Base-by-base conservation (phyloP, 2,797 vertebrate genomes). In the Rhinophrynus dorsalis region DNA sequence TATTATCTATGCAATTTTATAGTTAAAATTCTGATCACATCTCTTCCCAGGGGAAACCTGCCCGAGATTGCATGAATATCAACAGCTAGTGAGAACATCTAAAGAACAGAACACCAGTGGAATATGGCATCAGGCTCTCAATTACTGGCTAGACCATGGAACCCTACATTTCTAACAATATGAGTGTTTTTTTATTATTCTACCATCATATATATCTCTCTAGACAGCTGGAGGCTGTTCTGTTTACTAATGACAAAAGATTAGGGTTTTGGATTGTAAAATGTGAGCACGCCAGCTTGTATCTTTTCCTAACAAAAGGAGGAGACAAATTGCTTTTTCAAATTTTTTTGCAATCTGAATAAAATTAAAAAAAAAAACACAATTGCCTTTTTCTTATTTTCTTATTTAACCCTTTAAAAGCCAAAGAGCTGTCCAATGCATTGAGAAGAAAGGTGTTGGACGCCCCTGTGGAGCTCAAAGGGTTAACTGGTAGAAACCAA, bases 11-110 rank as follows among this genome's bases (percentile, higher is more conserved):
- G 38, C 44, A 45, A 51, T 30, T 13, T 2, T 52, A 12, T 47
- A 44, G 27, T 73, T 73, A 35, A 24, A 20, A 73, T 73, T 50
- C 69, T n/a, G 29, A 20, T 51, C 62, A 65, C 69, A 66, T 58
- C 61, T 37, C 30, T 66, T 21, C 62, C 62, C 47, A 50, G 30
- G 54, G 47, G 55, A 58, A 66, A 37, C 45, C 54, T 58, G 59
- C 62, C 62, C 69, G 7, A 55, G 18, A 35, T 44, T 59, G 54
- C 44, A 59, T 73, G 54, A 73, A 71, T 57, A 55, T 55, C 67
- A 70, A 72, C 63, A 72, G 47, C 52, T 51, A 29, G 17, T 50
- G 30, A 68, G 50, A 64, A 37, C 15, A 44, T 44, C 40, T 64
- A 64, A 29, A 56, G 27, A 51, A 35, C 24, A 45, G 61, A 30